These are phyloP conservation scores for Catharus bicknelli DNA, from an alignment of 2,113 vertebrate species.

Conservation along the genomic window DNA sequence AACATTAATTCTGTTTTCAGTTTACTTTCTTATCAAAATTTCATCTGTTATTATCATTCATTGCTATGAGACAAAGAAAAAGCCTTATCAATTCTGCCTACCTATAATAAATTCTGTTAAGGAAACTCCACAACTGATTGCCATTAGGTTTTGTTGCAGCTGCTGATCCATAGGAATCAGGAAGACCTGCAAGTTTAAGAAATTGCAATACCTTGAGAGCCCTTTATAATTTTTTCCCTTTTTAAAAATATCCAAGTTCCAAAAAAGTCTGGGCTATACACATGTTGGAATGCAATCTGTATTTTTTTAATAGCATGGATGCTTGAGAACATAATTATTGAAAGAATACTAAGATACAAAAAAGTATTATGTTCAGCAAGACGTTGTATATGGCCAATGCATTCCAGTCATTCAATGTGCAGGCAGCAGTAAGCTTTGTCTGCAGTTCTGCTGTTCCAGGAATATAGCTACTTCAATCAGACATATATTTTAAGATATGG, in stretches of 20 bases:
- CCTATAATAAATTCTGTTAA: neutral
- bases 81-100: neutral
- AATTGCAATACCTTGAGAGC: neutral
- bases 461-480: neutral
- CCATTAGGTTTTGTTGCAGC: neutral
- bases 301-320: neutral
- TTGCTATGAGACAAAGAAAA: neutral
- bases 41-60: neutral
- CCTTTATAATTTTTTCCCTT: neutral
- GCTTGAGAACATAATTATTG: neutral
- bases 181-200: neutral
- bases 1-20: neutral
- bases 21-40: neutral
- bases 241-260: neutral
- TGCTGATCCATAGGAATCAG: neutral
- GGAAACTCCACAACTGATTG: neutral
- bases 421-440: neutral
- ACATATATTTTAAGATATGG: neutral
- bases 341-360: neutral
- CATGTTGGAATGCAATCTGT: neutral
- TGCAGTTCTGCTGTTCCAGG: neutral
- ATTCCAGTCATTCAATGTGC: neutral
- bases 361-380: neutral
- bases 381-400: fast-evolving
- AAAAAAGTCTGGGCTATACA: neutral